Conservation (phyloP, 2,888 invertebrate species). For the Leptopilina syphax region DNA sequence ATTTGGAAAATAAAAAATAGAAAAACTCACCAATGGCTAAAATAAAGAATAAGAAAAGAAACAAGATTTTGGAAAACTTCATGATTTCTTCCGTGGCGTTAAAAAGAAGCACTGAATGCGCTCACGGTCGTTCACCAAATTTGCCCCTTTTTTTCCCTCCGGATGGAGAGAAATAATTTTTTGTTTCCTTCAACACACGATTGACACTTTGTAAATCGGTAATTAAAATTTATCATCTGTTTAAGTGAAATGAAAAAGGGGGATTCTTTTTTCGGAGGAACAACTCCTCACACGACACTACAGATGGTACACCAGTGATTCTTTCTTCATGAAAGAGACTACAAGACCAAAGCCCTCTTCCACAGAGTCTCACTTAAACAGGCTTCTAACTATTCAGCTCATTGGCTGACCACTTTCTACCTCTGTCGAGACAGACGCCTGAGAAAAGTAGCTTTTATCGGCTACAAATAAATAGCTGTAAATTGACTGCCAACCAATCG, state of each 20-base stretch:
- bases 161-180: not conserved
- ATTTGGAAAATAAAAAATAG: not conserved
- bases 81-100: constrained; percentile 49
- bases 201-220: not conserved
- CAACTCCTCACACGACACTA: constrained; percentile 48
- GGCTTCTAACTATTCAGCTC: constrained; percentile 59
- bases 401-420: constrained; percentile 76
- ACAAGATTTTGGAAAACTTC: constrained; percentile 54
- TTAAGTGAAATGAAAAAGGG: constrained; percentile 6
- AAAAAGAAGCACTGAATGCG: constrained; percentile 5
- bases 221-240: constrained; percentile 7
- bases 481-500: constrained; percentile 43
- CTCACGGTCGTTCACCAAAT: constrained; percentile 39
- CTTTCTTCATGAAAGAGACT: constrained; percentile 48
- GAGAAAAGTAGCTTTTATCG: constrained; percentile 63
- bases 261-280: constrained; percentile 41
- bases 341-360: constrained; percentile 48
- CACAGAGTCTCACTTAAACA: constrained; percentile 55
- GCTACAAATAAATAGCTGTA: constrained; percentile 52
- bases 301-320: constrained; percentile 45
- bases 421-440: constrained; percentile 56
- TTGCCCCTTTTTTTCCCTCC: not conserved
- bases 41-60: constrained; percentile 56
- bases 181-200: constrained; percentile 7
- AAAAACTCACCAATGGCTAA: constrained; percentile 49